Base-by-base conservation (phyloP, 2,797 vertebrate genomes). In the Scyliorhinus canicula region DNA sequence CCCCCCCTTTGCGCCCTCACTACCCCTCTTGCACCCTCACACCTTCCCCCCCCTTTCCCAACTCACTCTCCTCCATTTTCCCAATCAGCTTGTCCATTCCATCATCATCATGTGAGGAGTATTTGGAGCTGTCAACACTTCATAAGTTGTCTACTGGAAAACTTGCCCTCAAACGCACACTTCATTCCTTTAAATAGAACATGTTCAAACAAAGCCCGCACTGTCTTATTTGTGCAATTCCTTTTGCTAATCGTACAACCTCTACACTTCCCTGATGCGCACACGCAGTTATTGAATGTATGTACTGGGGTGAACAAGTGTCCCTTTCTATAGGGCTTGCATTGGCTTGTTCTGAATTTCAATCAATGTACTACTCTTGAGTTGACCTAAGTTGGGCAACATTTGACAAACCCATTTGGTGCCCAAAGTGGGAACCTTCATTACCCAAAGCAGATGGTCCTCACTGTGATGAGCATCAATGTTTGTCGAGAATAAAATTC, bases 31-130 rank as follows among this genome's bases (percentile, higher is more conserved):
- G 2, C 12, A 11, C 71, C 71, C 35, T 12, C 35, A 1, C 11
- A 12, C 71, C 3, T 35, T 1, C 12, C 6, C 4, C 74, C 74
- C 74, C 0, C 4, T 5, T 0, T 0, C 0, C 12, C 14, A 9
- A 11, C 57, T 16, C n/a, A 4, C 3, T 40, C 4, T 5, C 3
- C 21, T 44, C 5, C 16, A 4, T 19, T 40, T 4, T 40, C 4
- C 19, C 55, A 21, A 35, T 60, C n/a, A 90, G 86, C 3, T 47
- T 40, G 55, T 60, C 8, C 19, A 1, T 60, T n/a, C n/a, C n/a
- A n/a, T n/a, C 86, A 7, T 55, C 35, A 40, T 63, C 86, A 90
- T 57, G 28, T 31, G 52, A 31, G 28, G 50, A 31, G 74, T 50
- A 55, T 88, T 55, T 90, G 31, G 55, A 57, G 55, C 85, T 55